Base-by-base conservation (phyloP, 1,140 invertebrate genomes). In the Drosophila guanche region DNA sequence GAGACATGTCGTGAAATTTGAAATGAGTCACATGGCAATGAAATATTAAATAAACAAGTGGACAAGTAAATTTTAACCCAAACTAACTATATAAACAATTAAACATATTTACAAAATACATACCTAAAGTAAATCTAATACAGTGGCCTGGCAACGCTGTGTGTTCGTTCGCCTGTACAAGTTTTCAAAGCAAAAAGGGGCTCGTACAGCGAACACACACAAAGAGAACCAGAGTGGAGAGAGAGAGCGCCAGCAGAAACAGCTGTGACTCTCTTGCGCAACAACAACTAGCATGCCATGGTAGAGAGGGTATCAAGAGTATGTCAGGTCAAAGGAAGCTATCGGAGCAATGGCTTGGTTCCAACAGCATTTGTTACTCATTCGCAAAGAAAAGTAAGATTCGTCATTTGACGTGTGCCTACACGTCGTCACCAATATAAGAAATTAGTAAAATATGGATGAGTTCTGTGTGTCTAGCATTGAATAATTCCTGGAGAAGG, bases 251-350 rank as follows among this genome's bases (percentile, higher is more conserved):
- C 59, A 40, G 42, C 25, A 48, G 47, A 66, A 88, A 88, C 83
- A 88, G 83, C 83, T 88, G 83, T 83, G 83, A 79, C 70, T 76
- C 83, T 88, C 84, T 86, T 86, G 83, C 83, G 83, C 83, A 88
- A 86, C 83, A 85, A 85, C 65, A 85, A 85, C 79, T 80, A 89
- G 80, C 77, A 78, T 73, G 76, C 79, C 66, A 76, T 63, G 52
- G 55, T 54, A 68, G 60, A 67, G 59, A 61, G 47, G 62, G 42
- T 54, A 25, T 2, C 33, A 37, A 12, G 47, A 25, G 46, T 46
- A n/a, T 63, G 33, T 6, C 73, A 45, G 45, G 5, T 5, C 0
- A 0, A 0, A 5, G 27, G 1, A 33, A 37, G 20, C 20, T 20
- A 20, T 20, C 1, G 16, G 16, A 20, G 16, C n/a, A 33, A 4